phyloP scores from a whole-genome alignment of 2,113 vertebrate species.

The Taurulus bubalis region DNA sequence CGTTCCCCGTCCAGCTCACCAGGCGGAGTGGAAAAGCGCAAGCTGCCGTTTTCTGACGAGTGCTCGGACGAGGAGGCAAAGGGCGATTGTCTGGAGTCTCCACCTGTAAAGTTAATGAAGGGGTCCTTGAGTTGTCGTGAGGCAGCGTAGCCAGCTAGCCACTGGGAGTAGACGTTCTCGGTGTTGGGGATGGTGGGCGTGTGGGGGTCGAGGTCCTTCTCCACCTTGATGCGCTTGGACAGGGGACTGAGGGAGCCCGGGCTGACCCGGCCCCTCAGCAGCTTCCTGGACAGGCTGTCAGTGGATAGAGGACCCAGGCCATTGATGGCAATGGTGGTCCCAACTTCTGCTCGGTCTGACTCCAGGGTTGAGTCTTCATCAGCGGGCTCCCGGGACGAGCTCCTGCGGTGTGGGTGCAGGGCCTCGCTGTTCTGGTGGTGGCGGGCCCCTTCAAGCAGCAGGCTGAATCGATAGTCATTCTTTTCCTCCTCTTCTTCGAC shows the following conservation, averaged over 20 bases:
- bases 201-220: slow-evolving; percentile 96
- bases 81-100: slow-evolving; percentile 98
- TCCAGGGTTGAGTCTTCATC: slow-evolving; percentile 90
- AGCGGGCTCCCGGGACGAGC: slow-evolving; percentile 86
- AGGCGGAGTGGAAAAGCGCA: slow-evolving; percentile 97
- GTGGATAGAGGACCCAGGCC: slow-evolving; percentile 91
- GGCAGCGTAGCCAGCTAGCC: slow-evolving; percentile 96
- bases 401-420: slow-evolving; percentile 91
- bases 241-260: slow-evolving; percentile 94
- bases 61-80: slow-evolving; percentile 98
- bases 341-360: slow-evolving; percentile 89
- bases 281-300: slow-evolving; percentile 92
- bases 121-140: slow-evolving; percentile 98
- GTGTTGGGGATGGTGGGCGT: slow-evolving; percentile 93
- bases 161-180: slow-evolving; percentile 98
- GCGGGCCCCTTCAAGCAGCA: slow-evolving; percentile 93
- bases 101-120: slow-evolving; percentile 92
- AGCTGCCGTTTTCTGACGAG: slow-evolving; percentile 97
- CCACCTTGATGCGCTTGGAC: slow-evolving; percentile 98
- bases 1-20: slow-evolving; percentile 94
- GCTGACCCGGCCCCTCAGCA: slow-evolving; percentile 88
- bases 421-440: slow-evolving; percentile 96
- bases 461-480: slow-evolving; percentile 92
- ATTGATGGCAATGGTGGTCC: slow-evolving; percentile 81
- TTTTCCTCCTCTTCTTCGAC: slow-evolving; percentile 84